A percentile compares a stretch with the other conserved stretches of the same genome.
These are phyloP conservation scores for Felis catus DNA, from an alignment of 2,113 vertebrate species.

Conservation along the genomic window F.catus_Fca126_mat1.0 CM031411.1:8823001-8823500, in stretches of 20 bases:
- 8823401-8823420: not conserved
- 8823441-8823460: not conserved
- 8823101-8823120: not conserved
- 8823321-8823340: not conserved
- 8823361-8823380: not conserved
- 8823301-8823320: not conserved
- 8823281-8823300: not conserved
- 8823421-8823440: not conserved
- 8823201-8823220: not conserved
- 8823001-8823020: not conserved
- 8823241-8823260: not conserved
- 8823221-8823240: not conserved
- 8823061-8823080: not conserved
- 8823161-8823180: not conserved
- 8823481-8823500: not conserved
- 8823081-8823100: not conserved
- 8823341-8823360: not conserved
- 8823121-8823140: not conserved
- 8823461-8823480: not conserved
- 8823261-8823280: not conserved
- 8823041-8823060: not conserved
- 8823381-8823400: not conserved
- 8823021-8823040: not conserved
- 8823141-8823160: not conserved
- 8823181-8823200: not conserved